Evolutionary conservation across 2,888 invertebrate genomes (phyloP).

Genomic region (Carabus problematicus): DNA sequence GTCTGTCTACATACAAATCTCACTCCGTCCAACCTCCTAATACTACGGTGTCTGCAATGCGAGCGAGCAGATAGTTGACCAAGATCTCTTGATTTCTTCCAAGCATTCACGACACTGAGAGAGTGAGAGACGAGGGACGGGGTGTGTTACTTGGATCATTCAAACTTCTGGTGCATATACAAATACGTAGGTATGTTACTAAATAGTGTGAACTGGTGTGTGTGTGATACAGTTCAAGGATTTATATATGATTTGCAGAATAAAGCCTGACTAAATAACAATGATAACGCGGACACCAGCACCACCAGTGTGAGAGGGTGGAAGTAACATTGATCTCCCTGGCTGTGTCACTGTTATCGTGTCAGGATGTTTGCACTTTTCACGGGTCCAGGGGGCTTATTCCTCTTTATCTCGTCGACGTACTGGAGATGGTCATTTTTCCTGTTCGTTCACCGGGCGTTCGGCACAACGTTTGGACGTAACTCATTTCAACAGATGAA

Average conservation of each 20-base stretch:
- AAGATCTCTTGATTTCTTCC: slow-evolving; percentile 41
- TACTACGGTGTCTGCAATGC: slow-evolving; percentile 1
- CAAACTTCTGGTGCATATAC: too few relatives aligned
- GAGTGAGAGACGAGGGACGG: too few relatives aligned
- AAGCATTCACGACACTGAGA: neutral
- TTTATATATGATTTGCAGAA: too few relatives aligned
- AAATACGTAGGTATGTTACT: neutral
- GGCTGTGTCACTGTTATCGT: slow-evolving; percentile 22
- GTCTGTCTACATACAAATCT: neutral
- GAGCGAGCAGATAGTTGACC: neutral
- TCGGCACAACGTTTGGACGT: slow-evolving; percentile 10
- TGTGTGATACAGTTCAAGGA: too few relatives aligned
- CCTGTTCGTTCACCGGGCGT: slow-evolving; percentile 5
- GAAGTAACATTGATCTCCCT: slow-evolving; percentile 23
- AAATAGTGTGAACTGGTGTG: neutral
- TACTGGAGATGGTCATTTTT: slow-evolving; percentile 34
- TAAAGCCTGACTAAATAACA: neutral
- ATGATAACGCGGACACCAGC: neutral
- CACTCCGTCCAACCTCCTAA: neutral
- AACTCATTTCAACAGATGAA: slow-evolving; percentile 44
- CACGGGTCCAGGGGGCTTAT: slow-evolving; percentile 17
- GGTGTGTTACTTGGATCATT: too few relatives aligned
- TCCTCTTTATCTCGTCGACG: slow-evolving; percentile 32
- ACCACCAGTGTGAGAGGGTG: neutral
- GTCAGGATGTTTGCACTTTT: slow-evolving; percentile 21